Base-by-base conservation (phyloP, 2,113 vertebrate genomes). In the Suncus etruscus region DNA sequence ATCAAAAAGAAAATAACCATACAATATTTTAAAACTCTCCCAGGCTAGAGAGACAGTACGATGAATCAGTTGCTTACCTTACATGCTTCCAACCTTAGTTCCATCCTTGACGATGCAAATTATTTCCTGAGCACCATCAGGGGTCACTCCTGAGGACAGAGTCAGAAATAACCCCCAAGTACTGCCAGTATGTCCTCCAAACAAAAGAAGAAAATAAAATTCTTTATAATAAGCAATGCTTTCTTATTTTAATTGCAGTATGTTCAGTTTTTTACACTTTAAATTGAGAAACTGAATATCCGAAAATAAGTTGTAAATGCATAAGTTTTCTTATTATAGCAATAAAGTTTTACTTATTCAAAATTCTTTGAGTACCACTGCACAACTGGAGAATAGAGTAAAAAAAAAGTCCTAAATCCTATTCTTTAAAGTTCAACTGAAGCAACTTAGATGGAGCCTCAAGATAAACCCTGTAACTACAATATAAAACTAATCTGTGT, bases 311-410 rank as follows among this genome's bases (percentile, higher is more conserved):
- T 93, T 83, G 69, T 47, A 69, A 68, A 29, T 91, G 45, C 47
- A 87, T 25, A 87, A 54, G 10, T 20, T 16, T 47, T 86, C 54
- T 91, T 20, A 83, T 69, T 91, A 14, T 54, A 66, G 29, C 31
- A 79, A 50, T 75, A 69, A 75, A 91, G 86, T 84, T 45, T 63
- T 73, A 39, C 80, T 90, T 92, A 78, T 58, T 75, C 50, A 83
- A 91, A 39, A 31, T 51, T 61, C 20, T 92, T 86, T 8, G 72
- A n/a, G 9, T 31, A 72, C 79, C 81, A 58, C 16, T 70, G 29
- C 27, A 65, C 3, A 32, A 24, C 25, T 61, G 81, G 72, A 85
- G 9, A 48, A 70, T 29, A 75, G 27, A 81, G 4, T 58, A 11
- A 80, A 68, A 25, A 68, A 25, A 68, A 70, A 29, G 65, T 8